These are phyloP conservation scores for Nanorana parkeri DNA, from an alignment of 2,113 vertebrate species.

Conservation along the genomic window DNA sequence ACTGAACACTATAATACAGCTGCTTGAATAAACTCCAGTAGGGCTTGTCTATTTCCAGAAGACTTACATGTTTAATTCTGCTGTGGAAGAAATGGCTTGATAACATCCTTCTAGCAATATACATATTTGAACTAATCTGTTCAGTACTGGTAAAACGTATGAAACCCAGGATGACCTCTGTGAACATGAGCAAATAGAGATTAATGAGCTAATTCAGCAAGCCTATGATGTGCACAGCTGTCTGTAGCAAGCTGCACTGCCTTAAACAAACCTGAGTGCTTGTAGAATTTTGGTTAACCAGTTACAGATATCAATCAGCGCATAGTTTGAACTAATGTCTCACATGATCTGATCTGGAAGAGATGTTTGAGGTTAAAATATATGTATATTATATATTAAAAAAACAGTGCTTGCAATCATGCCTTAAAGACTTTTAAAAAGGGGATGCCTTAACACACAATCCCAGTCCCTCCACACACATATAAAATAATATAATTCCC, in stretches of 20 bases:
- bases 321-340: too few species aligned
- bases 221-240: not conserved
- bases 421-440: too few species aligned
- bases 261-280: not conserved
- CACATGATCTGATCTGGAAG: too few species aligned
- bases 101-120: constrained; percentile 41
- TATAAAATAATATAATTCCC: too few species aligned
- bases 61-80: constrained; percentile 39
- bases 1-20: constrained; percentile 1
- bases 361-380: too few species aligned
- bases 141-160: constrained; percentile 17
- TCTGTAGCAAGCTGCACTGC: not conserved
- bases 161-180: constrained; percentile 39
- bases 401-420: too few species aligned
- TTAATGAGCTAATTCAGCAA: constrained; percentile 36
- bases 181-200: not conserved
- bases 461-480: too few species aligned
- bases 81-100: constrained; percentile 31
- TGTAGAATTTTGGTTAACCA: constrained; percentile 19
- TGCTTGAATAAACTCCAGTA: constrained; percentile 22
- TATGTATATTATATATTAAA: too few species aligned
- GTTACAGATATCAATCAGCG: constrained; percentile 1
- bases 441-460: too few species aligned
- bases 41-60: constrained; percentile 27
- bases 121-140: constrained; percentile 43